Percentiles rank a stretch among this genome's conserved stretches.
Conservation (phyloP, 2,797 vertebrate genomes). For the Fratercula arctica region DNA sequence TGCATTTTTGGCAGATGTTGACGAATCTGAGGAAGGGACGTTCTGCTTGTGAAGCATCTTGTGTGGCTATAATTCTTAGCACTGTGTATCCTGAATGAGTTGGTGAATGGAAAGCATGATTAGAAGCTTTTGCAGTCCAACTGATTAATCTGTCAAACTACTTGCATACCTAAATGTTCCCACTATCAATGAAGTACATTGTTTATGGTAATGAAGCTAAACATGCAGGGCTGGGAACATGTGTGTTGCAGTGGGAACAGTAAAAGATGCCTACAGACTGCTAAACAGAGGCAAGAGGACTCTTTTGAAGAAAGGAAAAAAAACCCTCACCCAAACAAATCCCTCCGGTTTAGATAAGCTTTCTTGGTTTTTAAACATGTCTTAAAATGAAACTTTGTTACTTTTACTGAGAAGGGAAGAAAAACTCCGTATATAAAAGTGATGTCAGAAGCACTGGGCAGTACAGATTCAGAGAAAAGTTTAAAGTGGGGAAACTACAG, state of each 20-base stretch:
- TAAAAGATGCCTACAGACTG: not conserved
- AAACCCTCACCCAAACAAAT: not conserved
- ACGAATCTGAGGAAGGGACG: fast-evolving
- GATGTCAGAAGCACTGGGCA: not conserved
- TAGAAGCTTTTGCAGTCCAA: not conserved
- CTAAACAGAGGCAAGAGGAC: not conserved
- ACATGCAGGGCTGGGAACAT: not conserved
- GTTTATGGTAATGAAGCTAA: not conserved
- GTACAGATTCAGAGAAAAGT: not conserved
- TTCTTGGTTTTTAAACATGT: not conserved
- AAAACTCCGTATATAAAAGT: not conserved
- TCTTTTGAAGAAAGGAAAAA: not conserved
- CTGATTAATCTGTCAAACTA: not conserved
- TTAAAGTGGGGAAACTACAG: fast-evolving
- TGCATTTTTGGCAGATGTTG: not conserved
- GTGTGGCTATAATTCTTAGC: not conserved
- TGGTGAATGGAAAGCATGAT: not conserved
- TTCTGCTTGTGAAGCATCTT: not conserved
- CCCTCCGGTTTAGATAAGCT: not conserved
- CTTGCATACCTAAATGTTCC: not conserved
- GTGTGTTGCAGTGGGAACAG: not conserved
- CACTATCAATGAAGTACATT: not conserved
- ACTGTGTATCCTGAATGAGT: not conserved
- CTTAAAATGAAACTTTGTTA: not conserved
- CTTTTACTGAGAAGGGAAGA: not conserved